Conservation (phyloP, 2,888 invertebrate genomes). For the Ophion obscuratus region DNA sequence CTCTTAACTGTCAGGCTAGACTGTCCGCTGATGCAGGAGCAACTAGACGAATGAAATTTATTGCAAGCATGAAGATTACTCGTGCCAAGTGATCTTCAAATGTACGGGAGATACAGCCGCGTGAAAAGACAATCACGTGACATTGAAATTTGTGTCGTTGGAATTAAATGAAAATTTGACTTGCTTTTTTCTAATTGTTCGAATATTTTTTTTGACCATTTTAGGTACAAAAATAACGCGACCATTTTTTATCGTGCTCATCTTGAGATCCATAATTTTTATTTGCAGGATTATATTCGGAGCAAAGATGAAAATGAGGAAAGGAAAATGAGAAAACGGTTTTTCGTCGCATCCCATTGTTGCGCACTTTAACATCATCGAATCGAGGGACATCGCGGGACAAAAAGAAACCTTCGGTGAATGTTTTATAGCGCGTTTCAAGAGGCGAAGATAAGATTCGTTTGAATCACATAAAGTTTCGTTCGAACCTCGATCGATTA, state of each 20-base stretch:
- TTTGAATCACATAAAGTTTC: background rate
- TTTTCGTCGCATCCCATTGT: too few species aligned
- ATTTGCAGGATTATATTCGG: too few species aligned
- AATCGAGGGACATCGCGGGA: background rate
- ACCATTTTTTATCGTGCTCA: too few species aligned
- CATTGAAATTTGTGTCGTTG: too few species aligned
- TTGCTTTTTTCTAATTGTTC: too few species aligned
- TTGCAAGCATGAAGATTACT: background rate
- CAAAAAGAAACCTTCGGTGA: background rate
- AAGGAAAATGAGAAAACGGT: too few species aligned
- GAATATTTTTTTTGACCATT: too few species aligned
- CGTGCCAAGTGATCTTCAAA: background rate
- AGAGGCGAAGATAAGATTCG: background rate
- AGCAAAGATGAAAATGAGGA: background rate
- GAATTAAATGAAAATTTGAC: too few species aligned
- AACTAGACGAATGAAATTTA: background rate
- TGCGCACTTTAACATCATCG: too few species aligned
- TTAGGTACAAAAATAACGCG: too few species aligned
- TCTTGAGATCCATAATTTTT: too few species aligned
- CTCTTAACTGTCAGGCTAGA: constrained; percentile 20
- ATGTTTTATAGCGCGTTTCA: too few species aligned
- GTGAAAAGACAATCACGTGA: background rate
- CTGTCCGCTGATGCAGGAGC: background rate
- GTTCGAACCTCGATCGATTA: background rate
- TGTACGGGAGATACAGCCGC: background rate